Base-by-base conservation (phyloP, 2,113 vertebrate genomes). In the Microcebus ravelobensis region DNA sequence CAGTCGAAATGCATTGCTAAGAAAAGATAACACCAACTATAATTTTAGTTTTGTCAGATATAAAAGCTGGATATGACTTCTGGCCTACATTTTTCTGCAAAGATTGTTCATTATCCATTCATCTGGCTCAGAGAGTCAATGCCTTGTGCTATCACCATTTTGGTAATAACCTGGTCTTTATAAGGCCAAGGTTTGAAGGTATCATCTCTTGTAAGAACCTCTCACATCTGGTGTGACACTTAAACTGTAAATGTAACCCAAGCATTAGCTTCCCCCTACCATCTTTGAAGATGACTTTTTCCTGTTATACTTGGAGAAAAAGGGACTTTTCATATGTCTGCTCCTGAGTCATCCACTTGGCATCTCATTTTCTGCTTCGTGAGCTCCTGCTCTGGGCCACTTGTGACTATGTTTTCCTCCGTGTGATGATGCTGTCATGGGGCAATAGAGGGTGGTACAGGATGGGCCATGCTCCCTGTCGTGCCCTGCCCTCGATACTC, bases 1-100 rank as follows among this genome's bases (percentile, higher is more conserved):
- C 68, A 90, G 90, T 93, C 77, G 87, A 95, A 97, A 94, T 95
- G 84, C 91, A 97, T 90, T 92, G 87, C 91, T 96, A 97, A 95
- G 96, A 94, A 96, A 97, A 96, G 96, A 97, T 86, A 85, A 96
- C 83, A 39, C 90, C 95, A 98, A 97, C 90, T 97, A 94, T 96
- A 97, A 97, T 97, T 97, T 97, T 97, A 92, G 82, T 96, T 97
- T 97, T 96, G 81, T 97, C 90, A 96, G 86, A 87, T 81, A 92
- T 20, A 65, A 94, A 97, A 92, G 95, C 68, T 77, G 59, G 89
- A 97, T 97, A 65, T 87, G 83, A 42, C 80, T 97, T 93, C 85
- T 90, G 91, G 90, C 94, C 85, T 96, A 97, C 83, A 96, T 97
- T 95, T 97, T 94, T 96, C 94, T 96, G 95, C 88, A 88, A 94